phyloP scores from a whole-genome alignment of 2,797 vertebrate species.

The Vireo griseus region DNA sequence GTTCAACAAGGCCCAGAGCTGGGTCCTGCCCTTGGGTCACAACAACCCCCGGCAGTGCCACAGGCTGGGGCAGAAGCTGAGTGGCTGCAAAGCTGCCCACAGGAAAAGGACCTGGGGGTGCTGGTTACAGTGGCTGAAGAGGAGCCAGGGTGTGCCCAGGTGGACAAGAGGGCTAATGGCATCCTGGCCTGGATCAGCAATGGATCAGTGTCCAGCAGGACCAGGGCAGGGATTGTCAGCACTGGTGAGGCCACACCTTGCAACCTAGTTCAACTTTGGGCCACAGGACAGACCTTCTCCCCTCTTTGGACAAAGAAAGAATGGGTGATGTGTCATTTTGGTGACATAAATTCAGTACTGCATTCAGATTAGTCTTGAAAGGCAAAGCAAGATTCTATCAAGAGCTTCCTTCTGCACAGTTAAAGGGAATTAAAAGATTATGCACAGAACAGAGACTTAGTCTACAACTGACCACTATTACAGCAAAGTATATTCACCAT shows the following conservation, averaged over 20 bases:
- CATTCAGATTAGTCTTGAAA: neutral
- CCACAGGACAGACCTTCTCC: neutral
- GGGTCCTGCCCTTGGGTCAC: neutral
- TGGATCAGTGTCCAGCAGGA: neutral
- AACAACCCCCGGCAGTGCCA: accelerated
- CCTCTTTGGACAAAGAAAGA: neutral
- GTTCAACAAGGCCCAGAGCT: accelerated
- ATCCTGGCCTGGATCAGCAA: neutral
- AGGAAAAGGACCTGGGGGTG: neutral
- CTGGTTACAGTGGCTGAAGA: neutral
- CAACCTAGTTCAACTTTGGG: neutral
- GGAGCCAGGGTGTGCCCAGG: neutral
- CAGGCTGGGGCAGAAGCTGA: neutral
- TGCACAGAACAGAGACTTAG: neutral
- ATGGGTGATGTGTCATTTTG: neutral
- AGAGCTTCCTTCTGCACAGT: neutral
- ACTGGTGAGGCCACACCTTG: accelerated
- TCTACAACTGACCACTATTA: neutral
- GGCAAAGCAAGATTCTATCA: neutral
- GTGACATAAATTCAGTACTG: neutral
- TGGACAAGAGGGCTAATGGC: neutral
- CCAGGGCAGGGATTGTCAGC: neutral
- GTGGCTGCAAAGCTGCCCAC: neutral
- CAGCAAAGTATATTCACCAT: neutral
- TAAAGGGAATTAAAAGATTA: neutral